Evolutionary conservation across 2,888 invertebrate species (phyloP).

Genomic region (Coenonympha glycerion): DNA sequence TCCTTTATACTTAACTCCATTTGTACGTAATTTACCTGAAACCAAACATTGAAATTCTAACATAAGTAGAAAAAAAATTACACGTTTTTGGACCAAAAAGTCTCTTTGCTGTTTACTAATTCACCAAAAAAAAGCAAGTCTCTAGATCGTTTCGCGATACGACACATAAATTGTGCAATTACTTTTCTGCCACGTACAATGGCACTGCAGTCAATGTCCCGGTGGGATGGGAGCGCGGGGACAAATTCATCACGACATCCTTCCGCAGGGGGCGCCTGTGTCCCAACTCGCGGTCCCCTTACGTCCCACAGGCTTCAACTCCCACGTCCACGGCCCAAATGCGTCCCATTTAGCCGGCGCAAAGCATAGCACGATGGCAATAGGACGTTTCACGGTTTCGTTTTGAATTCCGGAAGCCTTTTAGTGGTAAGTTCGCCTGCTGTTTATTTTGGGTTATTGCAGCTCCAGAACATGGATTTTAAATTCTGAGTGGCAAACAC

Average conservation of each 20-base stretch:
- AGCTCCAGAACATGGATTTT: background rate
- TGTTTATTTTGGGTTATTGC: constrained; percentile 12
- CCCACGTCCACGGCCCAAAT: constrained; percentile 1
- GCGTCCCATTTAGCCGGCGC: constrained; percentile 13
- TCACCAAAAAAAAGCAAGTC: background rate
- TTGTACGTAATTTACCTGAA: no score
- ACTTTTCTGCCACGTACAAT: constrained; percentile 24
- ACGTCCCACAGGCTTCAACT: background rate
- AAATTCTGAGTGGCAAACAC: constrained; percentile 1
- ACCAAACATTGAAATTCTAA: no score
- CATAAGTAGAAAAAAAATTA: no score
- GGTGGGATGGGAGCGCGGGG: constrained; percentile 35
- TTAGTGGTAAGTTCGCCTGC: constrained; percentile 5
- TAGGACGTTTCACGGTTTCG: constrained; percentile 2
- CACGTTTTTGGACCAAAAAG: background rate
- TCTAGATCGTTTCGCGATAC: background rate
- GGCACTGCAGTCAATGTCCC: constrained; percentile 22
- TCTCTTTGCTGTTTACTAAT: background rate
- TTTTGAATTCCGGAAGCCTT: constrained; percentile 11
- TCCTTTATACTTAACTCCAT: no score
- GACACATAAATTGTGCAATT: constrained; percentile 18
- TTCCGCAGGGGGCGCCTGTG: constrained; percentile 43
- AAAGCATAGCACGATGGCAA: constrained; percentile 7
- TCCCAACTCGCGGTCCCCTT: constrained; percentile 7
- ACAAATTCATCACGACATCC: constrained; percentile 45